Evolutionary conservation across 2,888 invertebrate species (phyloP).

Genomic region (Panorpa germanica): DNA sequence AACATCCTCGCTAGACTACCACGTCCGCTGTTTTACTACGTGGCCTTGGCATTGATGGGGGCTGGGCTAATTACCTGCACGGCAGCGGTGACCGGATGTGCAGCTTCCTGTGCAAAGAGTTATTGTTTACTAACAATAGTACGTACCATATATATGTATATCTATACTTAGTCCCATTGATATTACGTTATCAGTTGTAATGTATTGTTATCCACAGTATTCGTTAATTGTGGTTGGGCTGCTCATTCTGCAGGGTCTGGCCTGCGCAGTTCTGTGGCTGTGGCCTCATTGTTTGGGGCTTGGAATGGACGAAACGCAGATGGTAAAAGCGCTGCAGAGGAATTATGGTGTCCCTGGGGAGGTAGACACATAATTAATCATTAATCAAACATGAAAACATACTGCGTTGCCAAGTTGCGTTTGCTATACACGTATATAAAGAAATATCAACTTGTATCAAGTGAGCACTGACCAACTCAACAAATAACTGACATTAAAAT

Average conservation of each 20-base stretch:
- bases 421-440: not conserved
- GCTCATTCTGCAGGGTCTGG: constrained; percentile 46
- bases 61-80: constrained; percentile 48
- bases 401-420: not conserved
- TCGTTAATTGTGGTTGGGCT: constrained; percentile 47
- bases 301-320: constrained; percentile 41
- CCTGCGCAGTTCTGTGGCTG: constrained; percentile 47
- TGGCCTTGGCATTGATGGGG: constrained; percentile 47
- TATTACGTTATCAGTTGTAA: not conserved
- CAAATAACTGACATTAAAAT: too few relatives aligned
- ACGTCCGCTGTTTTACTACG: constrained; percentile 59
- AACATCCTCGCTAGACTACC: constrained; percentile 33
- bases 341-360: constrained; percentile 60
- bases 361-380: constrained; percentile 19
- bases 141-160: constrained; percentile 12
- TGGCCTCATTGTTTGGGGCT: constrained; percentile 66
- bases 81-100: constrained; percentile 57
- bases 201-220: constrained; percentile 28
- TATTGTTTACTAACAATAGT: constrained; percentile 52
- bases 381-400: not conserved
- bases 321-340: constrained; percentile 50
- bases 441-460: constrained; percentile 4
- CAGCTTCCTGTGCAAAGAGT: constrained; percentile 60
- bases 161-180: not conserved
- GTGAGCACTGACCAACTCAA: too few relatives aligned